phyloP scores from a whole-genome alignment of 1,140 invertebrate species.

The Hylaeus anthracinus region DNA sequence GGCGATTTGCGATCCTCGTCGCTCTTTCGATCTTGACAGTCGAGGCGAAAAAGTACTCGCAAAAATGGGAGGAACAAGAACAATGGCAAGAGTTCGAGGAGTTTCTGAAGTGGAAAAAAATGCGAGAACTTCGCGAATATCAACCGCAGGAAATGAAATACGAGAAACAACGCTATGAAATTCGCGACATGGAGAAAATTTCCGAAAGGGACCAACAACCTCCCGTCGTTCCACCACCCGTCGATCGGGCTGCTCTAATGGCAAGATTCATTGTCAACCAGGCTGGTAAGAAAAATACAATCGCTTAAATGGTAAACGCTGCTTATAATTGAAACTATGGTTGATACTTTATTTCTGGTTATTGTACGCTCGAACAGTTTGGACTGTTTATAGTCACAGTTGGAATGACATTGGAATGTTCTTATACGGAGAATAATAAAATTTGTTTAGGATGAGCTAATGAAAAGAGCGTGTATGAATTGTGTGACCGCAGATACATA shows the following conservation, averaged over 20 bases:
- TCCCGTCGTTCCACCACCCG: slow-evolving; percentile 4
- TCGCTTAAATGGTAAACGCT: background rate
- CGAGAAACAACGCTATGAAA: background rate
- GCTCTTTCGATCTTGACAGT: slow-evolving; percentile 72
- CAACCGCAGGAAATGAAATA: background rate
- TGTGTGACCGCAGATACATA: background rate
- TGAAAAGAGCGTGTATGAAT: background rate
- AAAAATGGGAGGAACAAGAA: background rate
- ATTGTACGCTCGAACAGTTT: background rate
- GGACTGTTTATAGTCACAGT: background rate
- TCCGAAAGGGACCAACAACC: background rate
- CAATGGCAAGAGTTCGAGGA: slow-evolving; percentile 50
- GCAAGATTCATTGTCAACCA: slow-evolving; percentile 61
- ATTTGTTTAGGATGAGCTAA: background rate
- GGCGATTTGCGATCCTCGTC: slow-evolving; percentile 62
- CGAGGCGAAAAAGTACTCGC: slow-evolving; percentile 41
- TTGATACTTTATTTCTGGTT: background rate
- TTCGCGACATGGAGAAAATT: background rate
- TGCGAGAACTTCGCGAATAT: background rate
- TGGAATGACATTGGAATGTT: no score
- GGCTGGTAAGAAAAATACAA: slow-evolving; percentile 44
- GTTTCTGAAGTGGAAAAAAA: slow-evolving; percentile 29
- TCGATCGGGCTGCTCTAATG: slow-evolving; percentile 37
- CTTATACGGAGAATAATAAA: background rate
- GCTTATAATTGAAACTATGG: no score